A percentile compares a stretch with the other conserved stretches of the same genome.
Conservation (phyloP, 2,113 vertebrate genomes). For the Taurulus bubalis region DNA sequence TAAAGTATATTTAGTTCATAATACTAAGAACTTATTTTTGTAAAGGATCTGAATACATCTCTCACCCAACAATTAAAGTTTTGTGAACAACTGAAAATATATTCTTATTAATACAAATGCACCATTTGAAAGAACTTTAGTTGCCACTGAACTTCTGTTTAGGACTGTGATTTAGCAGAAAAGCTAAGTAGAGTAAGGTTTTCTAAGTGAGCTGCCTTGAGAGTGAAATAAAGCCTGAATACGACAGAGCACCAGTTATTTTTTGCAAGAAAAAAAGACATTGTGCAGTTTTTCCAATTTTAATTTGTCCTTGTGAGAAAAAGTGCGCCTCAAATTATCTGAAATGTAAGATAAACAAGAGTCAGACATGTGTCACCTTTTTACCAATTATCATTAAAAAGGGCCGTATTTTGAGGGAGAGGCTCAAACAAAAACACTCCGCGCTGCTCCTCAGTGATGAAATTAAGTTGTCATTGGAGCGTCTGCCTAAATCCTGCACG, state of each 20-base stretch:
- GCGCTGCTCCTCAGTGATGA: slow-evolving; percentile 78
- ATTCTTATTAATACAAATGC: background rate
- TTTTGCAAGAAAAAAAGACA: slow-evolving; percentile 55
- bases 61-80: background rate
- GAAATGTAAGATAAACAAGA: slow-evolving; percentile 79
- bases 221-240: slow-evolving; percentile 14
- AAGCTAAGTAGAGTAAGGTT: background rate
- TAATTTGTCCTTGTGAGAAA: slow-evolving; percentile 72
- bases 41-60: background rate
- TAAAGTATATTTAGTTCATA: background rate
- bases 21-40: background rate
- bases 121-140: background rate
- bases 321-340: slow-evolving; percentile 72
- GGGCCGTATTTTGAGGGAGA: slow-evolving; percentile 63
- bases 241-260: slow-evolving; percentile 19
- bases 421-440: slow-evolving; percentile 74
- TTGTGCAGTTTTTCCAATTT: slow-evolving; percentile 58
- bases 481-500: slow-evolving; percentile 85
- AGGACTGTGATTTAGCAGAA: background rate
- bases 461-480: slow-evolving; percentile 87
- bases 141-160: background rate
- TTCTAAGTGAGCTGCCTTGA: background rate
- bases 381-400: slow-evolving; percentile 81
- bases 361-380: slow-evolving; percentile 79
- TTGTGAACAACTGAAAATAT: background rate